Percentiles rank a stretch among this genome's conserved stretches.
These are phyloP conservation scores for Peromyscus maniculatus DNA, from an alignment of 2,113 vertebrate species.

Conservation along the genomic window DNA sequence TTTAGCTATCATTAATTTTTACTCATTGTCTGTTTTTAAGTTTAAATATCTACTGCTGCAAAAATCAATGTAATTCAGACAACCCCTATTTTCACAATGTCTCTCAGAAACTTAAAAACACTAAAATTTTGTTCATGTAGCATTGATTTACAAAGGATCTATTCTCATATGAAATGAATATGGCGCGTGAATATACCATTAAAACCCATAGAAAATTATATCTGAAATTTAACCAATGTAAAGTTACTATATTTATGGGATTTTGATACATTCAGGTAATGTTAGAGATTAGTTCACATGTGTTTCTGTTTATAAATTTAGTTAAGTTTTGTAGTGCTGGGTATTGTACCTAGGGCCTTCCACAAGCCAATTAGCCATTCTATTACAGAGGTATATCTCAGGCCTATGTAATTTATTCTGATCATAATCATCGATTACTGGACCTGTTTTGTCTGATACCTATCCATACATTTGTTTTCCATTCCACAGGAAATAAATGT, in stretches of 20 bases:
- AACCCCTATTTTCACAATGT: background rate
- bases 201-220: background rate
- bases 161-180: slow-evolving; percentile 3
- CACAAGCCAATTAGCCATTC: background rate
- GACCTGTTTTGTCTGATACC: background rate
- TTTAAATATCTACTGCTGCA: background rate
- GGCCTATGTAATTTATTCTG: too few relatives aligned
- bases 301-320: background rate
- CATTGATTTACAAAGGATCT: slow-evolving; percentile 15
- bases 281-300: background rate
- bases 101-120: slow-evolving; percentile 8
- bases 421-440: background rate
- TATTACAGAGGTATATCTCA: background rate
- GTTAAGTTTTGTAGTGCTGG: background rate
- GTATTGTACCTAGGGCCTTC: background rate
- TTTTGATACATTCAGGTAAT: background rate
- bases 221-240: background rate
- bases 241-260: background rate
- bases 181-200: background rate
- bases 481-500: background rate
- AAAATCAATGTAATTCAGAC: background rate
- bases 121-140: background rate
- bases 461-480: background rate
- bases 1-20: slow-evolving; percentile 44
- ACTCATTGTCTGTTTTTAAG: slow-evolving; percentile 25